A percentile compares a stretch with the other conserved stretches of the same genome.
phyloP scores from a whole-genome alignment of 1,140 invertebrate species.

The Drosophila triauraria region DNA sequence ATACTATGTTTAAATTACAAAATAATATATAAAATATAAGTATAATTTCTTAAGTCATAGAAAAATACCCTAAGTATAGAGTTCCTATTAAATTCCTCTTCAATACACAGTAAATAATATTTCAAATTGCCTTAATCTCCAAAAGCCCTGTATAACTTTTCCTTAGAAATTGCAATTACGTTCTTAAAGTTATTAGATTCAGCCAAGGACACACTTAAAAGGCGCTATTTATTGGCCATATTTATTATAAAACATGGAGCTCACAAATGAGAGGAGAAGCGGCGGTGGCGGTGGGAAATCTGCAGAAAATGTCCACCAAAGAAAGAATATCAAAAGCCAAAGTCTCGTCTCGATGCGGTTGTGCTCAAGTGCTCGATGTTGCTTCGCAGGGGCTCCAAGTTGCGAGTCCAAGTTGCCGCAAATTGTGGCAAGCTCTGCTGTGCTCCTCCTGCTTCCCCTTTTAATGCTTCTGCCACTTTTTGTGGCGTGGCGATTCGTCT shows the following conservation, averaged over 20 bases:
- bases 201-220: conserved; percentile 39
- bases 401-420: conserved; percentile 34
- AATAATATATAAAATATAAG: too few relatives aligned
- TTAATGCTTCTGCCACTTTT: conserved; percentile 26
- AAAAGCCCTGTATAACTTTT: background rate
- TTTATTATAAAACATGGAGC: conserved; percentile 75
- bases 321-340: conserved; percentile 39
- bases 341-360: conserved; percentile 32
- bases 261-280: conserved; percentile 7
- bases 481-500: conserved; percentile 60
- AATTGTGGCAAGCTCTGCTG: conserved; percentile 35
- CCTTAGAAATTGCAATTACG: conserved; percentile 17
- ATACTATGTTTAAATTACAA: too few relatives aligned
- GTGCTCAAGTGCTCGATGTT: conserved; percentile 3
- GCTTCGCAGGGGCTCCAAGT: background rate
- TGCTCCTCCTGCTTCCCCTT: conserved; percentile 15
- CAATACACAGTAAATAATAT: too few relatives aligned
- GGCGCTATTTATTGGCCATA: conserved; percentile 78
- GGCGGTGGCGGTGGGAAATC: background rate
- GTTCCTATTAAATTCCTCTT: too few relatives aligned
- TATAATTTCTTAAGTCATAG: too few relatives aligned
- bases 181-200: conserved; percentile 32
- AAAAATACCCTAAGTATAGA: too few relatives aligned
- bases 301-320: conserved; percentile 27
- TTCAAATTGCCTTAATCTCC: too few relatives aligned